Evolutionary conservation across 2,113 vertebrate species (phyloP), one percentile per base, ranked within the genome.

Genomic region (Alethe castanea): DNA sequence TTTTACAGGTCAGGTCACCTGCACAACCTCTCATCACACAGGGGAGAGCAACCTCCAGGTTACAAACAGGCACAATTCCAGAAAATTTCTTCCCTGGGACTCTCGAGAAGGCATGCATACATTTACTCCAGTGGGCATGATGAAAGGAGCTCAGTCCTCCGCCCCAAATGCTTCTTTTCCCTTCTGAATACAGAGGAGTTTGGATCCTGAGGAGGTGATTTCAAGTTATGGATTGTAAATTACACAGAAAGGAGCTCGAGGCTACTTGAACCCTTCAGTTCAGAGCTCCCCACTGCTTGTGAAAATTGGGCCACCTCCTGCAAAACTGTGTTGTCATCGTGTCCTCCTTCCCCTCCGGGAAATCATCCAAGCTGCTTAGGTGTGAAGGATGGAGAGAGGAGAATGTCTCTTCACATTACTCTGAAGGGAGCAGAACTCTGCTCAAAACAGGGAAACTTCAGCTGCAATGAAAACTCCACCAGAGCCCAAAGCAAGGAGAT

Each of bases 321-420:
- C 57, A 77, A 42, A 73, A 62, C 83, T 22, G 26, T 81, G 82
- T 6, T 84, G 92, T 93, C 94, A 71, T 6, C 12, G 3, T 57
- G 85, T 67, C 92, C 86, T 78, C 57, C 61, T 67, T 81, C 85
- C 67, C 67, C 76, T 71, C 76, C 0, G 40, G 90, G 82, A 96
- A 96, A 92, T 76, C 76, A 95, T 67, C 88, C 53, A 53, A 73
- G 65, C 82, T 84, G 67, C 71, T 90, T 90, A 78, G 90, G 93
- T 96, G 93, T 92, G 90, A 95, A 92, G 87, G 78, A 91, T 29
- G 81, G 50, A 92, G 74, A 73, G 86, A 80, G 47, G 36, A 94
- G 87, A 92, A 82, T 0, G 2, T 78, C 72, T 91, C 87, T 77
- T 84, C 71, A 42, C 29, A 29, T 83, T 40, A 72, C 44, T 40